Conservation (phyloP, 1,140 invertebrate genomes). For the Drosophila miranda region DNA sequence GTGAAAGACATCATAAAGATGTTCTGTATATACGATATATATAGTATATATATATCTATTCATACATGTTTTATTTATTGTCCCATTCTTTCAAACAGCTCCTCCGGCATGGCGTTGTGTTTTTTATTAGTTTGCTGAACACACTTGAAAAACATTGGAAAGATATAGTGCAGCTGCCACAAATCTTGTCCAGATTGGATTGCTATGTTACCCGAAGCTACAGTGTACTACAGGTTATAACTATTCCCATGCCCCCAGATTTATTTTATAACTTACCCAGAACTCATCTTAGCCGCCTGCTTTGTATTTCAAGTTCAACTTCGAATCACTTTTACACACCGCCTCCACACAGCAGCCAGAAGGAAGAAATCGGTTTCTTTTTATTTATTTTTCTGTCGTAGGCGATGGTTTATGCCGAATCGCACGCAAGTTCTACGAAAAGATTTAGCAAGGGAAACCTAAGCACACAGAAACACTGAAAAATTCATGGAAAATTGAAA, state of each 20-base stretch:
- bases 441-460: slow-evolving; percentile 44
- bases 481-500: slow-evolving; percentile 57
- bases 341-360: slow-evolving; percentile 40
- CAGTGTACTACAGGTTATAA: no score
- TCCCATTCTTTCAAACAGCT: slow-evolving; percentile 46
- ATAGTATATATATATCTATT: slow-evolving; percentile 10
- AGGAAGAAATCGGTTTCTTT: slow-evolving; percentile 25
- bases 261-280: slow-evolving; percentile 53
- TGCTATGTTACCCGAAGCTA: no score
- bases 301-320: slow-evolving; percentile 44
- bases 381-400: slow-evolving; percentile 40
- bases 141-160: slow-evolving; percentile 21
- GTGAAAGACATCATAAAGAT: slow-evolving; percentile 56
- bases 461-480: slow-evolving; percentile 73
- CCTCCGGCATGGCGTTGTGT: slow-evolving; percentile 45
- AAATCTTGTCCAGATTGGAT: not conserved
- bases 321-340: slow-evolving; percentile 39
- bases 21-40: slow-evolving; percentile 33
- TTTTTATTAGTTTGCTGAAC: slow-evolving; percentile 20
- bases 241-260: not conserved
- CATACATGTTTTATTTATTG: slow-evolving; percentile 61
- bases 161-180: slow-evolving; percentile 38
- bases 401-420: slow-evolving; percentile 54
- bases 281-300: slow-evolving; percentile 57
- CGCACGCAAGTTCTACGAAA: slow-evolving; percentile 59